These are phyloP conservation scores for Agonum fuliginosum DNA, from an alignment of 2,888 invertebrate genomes.

Conservation along the genomic window DNA sequence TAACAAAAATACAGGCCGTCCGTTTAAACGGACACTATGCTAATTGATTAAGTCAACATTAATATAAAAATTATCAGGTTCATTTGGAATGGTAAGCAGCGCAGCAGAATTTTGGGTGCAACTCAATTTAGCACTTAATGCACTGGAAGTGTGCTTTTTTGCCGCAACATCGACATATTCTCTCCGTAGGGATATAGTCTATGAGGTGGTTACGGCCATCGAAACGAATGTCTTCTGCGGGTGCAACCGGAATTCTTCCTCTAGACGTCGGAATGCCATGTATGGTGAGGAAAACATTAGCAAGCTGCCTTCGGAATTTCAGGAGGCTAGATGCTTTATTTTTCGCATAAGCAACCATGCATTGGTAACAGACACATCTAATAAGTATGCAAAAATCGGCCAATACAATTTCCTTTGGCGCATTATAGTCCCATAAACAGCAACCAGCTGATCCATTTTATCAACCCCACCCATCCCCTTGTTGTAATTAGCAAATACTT, in stretches of 20 bases:
- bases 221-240: slow-evolving; percentile 3
- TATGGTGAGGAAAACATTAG: too few species aligned
- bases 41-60: not conserved
- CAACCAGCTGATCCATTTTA: too few species aligned
- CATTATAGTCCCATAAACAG: slow-evolving; percentile 54
- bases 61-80: slow-evolving; percentile 9
- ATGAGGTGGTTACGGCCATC: slow-evolving; percentile 6
- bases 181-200: slow-evolving; percentile 5
- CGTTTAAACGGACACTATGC: slow-evolving; percentile 6
- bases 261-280: too few species aligned
- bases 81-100: slow-evolving; percentile 3
- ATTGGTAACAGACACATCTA: slow-evolving; percentile 53
- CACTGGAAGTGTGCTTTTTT: not conserved
- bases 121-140: not conserved
- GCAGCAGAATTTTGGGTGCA: slow-evolving; percentile 6
- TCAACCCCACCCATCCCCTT: too few species aligned
- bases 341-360: slow-evolving; percentile 39
- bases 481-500: too few species aligned
- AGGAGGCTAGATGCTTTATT: slow-evolving; percentile 16
- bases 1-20: slow-evolving; percentile 3
- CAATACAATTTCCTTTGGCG: slow-evolving; percentile 57
- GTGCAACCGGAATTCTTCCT: slow-evolving; percentile 9
- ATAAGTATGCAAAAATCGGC: slow-evolving; percentile 56
- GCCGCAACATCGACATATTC: not conserved
- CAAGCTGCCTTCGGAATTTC: not conserved